These are phyloP conservation scores for Thera obeliscata DNA, from an alignment of 2,888 invertebrate genomes.

Conservation along the genomic window DNA sequence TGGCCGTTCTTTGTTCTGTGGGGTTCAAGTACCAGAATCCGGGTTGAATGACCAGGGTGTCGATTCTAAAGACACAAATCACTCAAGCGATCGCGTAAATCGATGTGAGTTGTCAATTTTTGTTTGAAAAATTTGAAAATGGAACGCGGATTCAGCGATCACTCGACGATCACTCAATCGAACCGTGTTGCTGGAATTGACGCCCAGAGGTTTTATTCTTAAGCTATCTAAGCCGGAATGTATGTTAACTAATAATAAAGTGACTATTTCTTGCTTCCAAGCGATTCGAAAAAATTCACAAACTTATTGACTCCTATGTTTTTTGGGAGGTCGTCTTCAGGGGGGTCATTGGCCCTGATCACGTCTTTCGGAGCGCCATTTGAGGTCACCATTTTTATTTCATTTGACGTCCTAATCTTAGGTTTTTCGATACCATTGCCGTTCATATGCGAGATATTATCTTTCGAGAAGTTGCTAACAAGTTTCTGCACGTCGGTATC, in stretches of 20 bases:
- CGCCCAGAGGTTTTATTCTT: background rate
- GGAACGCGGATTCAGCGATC: too few relatives aligned
- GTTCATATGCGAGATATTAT: constrained; percentile 46
- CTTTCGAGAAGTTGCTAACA: constrained; percentile 19
- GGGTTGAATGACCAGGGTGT: too few relatives aligned
- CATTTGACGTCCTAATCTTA: constrained; percentile 68
- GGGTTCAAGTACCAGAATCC: too few relatives aligned
- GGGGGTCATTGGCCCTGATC: constrained; percentile 76
- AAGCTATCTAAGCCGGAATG: constrained; percentile 10
- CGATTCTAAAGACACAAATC: too few relatives aligned
- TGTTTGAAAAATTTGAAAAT: too few relatives aligned
- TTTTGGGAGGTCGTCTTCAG: constrained; percentile 78
- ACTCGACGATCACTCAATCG: too few relatives aligned
- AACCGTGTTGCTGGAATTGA: too few relatives aligned
- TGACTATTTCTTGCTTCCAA: constrained; percentile 74
- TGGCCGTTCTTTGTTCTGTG: too few relatives aligned
- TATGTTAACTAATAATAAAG: constrained; percentile 7
- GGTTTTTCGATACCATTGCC: constrained; percentile 51
- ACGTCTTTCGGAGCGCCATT: constrained; percentile 73
- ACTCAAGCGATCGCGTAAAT: too few relatives aligned
- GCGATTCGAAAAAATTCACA: constrained; percentile 79
- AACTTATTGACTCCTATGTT: constrained; percentile 81
- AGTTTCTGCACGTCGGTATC: constrained; percentile 17
- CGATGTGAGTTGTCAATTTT: too few relatives aligned
- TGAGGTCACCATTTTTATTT: constrained; percentile 72